A percentile compares a stretch with the other conserved stretches of the same genome.
phyloP scores from a whole-genome alignment of 2,888 invertebrate genomes.

The Morpho helenor region DNA sequence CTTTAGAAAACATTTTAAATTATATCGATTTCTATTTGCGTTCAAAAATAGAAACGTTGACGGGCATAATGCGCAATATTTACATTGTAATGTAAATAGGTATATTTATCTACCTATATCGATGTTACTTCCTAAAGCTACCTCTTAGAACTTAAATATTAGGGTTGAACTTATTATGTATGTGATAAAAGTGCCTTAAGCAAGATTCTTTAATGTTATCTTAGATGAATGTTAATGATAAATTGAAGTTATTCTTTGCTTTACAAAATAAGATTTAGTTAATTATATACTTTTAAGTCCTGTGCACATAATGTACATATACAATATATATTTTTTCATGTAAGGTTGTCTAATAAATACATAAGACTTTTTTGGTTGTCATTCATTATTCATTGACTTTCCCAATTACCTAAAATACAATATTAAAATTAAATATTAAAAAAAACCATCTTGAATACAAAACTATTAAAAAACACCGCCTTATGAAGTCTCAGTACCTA shows the following conservation, averaged over 20 bases:
- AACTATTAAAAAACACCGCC: too few relatives aligned
- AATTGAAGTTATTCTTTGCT: background rate
- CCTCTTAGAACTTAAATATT: slow-evolving; percentile 33
- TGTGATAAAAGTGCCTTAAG: slow-evolving; percentile 66
- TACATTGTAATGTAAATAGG: slow-evolving; percentile 26
- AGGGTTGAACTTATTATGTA: slow-evolving; percentile 27
- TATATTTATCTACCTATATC: slow-evolving; percentile 13
- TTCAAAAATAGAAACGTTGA: slow-evolving; percentile 5
- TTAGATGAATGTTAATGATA: background rate
- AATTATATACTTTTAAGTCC: slow-evolving; percentile 17
- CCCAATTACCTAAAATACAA: too few relatives aligned
- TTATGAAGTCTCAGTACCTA: too few relatives aligned
- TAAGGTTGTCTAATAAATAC: background rate
- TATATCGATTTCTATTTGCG: slow-evolving; percentile 3
- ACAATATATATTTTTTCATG: slow-evolving; percentile 11
- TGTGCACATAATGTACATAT: slow-evolving; percentile 29
- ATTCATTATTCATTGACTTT: background rate
- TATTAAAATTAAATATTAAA: too few relatives aligned
- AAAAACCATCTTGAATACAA: too few relatives aligned
- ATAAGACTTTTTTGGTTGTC: background rate
- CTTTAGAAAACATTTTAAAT: background rate
- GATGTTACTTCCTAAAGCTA: slow-evolving; percentile 29
- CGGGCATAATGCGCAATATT: slow-evolving; percentile 28
- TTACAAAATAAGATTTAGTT: slow-evolving; percentile 13
- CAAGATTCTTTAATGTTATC: slow-evolving; percentile 13